Conservation (phyloP, 2,113 vertebrate genomes). For the Penelope pileata region DNA sequence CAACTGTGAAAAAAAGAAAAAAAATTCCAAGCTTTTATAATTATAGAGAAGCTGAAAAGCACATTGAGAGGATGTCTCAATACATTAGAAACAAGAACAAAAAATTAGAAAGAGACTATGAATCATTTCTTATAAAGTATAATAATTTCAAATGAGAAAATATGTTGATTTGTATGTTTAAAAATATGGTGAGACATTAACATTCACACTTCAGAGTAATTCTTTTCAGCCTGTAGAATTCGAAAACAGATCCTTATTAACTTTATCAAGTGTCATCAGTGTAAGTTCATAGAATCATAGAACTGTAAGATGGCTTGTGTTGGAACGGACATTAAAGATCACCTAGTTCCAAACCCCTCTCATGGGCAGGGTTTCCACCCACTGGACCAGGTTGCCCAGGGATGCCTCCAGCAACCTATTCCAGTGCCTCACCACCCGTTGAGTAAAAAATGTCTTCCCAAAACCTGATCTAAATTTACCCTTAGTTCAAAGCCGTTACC, state of each 20-base stretch:
- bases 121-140: accelerated
- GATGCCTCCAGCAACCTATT: background rate
- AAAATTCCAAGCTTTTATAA: background rate
- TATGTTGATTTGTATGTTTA: background rate
- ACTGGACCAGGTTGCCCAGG: background rate
- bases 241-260: background rate
- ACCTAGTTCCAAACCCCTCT: background rate
- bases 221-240: background rate
- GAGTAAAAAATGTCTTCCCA: background rate
- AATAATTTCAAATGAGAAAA: background rate
- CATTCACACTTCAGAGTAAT: background rate
- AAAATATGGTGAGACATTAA: background rate
- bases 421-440: background rate
- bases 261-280: background rate
- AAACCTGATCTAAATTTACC: background rate
- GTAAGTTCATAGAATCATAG: background rate
- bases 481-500: background rate
- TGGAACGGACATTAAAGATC: background rate
- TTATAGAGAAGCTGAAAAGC: background rate
- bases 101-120: background rate
- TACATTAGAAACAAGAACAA: background rate
- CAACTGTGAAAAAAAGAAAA: background rate
- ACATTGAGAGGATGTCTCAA: background rate
- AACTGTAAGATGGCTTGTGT: background rate
- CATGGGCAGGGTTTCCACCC: background rate